These are phyloP conservation scores for Chrysopilus asiliformis DNA, from an alignment of 2,888 invertebrate species.

Conservation along the genomic window DNA sequence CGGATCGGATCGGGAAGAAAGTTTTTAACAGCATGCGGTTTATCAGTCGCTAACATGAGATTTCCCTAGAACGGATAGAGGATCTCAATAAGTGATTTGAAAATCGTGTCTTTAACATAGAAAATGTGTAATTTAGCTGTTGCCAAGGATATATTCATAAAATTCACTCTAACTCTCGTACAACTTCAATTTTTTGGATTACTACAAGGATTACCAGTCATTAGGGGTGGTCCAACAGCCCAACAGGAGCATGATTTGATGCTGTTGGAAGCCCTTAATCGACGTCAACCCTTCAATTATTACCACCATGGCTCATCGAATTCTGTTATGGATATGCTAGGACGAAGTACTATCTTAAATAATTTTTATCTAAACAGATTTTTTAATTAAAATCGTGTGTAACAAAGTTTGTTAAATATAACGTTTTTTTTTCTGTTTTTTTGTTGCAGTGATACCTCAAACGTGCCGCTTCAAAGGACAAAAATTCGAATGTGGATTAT, in stretches of 20 bases:
- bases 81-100: too few relatives aligned
- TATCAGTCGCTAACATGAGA: too few relatives aligned
- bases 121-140: background rate
- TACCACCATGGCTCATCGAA: conserved; percentile 42
- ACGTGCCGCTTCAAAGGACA: conserved; percentile 75
- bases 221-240: conserved; percentile 25
- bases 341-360: conserved; percentile 54
- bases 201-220: background rate
- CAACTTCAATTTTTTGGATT: too few relatives aligned
- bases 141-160: background rate
- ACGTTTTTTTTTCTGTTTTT: conserved; percentile 10
- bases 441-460: conserved; percentile 72
- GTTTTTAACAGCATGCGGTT: too few relatives aligned
- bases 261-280: conserved; percentile 56
- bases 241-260: conserved; percentile 65
- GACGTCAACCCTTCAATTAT: conserved; percentile 40
- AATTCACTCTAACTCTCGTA: background rate
- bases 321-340: conserved; percentile 70
- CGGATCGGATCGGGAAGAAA: too few relatives aligned
- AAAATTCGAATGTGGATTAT: conserved; percentile 78
- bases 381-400: too few relatives aligned
- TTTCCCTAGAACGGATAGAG: too few relatives aligned
- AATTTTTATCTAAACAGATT: too few relatives aligned
- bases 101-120: background rate
- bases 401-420: too few relatives aligned